Evolutionary conservation across 2,888 invertebrate species (phyloP), one percentile per base, ranked within the genome.

Genomic region (Criorhina ranunculi): DNA sequence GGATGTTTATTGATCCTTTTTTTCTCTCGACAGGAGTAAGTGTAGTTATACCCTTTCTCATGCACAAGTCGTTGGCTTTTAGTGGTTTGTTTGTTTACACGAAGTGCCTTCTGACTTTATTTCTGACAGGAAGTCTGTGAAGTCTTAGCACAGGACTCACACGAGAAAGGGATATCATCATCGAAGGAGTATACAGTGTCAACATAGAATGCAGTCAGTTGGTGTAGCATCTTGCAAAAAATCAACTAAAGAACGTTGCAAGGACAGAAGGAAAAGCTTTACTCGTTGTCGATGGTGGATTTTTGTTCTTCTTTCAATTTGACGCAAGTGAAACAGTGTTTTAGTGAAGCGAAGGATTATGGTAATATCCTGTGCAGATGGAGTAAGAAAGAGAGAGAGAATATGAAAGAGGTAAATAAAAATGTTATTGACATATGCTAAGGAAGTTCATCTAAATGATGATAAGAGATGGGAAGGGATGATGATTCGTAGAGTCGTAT

Each of bases 21-120:
- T 59, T 11, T 24, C 24, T 24, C 17, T 19, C 12, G 17, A 29
- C 24, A 2, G 53, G 24, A 73, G 35, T 49, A 64, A 70, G 51
- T 60, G 19, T 0, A 37, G 57, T 24, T 55, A 42, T 62, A 35
- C 15, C 42, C 3, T 44, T 40, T 15, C 37, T 69, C 69, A 70
- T 70, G 55, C 42, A 75, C 79, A 67, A 80, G 79, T 85, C 80
- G 80, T 85, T 80, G 64, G 66, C 85, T 80, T 80, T 80, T 85
- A 80, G 79, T 85, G 75, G 80, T 46, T 85, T 79, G 73, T 83
- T 83, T 83, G 85, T 70, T 70, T 81, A 33, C 67, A 53, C 59
- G 15, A 73, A 83, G 49, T 78, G 78, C 72, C 51, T 70, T 81
- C 66, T 57, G 66, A 66, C 64, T 64, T 11, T n/a, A 44, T 31